phyloP scores from a whole-genome alignment of 1,140 invertebrate species.

The Euschistus heros region DNA sequence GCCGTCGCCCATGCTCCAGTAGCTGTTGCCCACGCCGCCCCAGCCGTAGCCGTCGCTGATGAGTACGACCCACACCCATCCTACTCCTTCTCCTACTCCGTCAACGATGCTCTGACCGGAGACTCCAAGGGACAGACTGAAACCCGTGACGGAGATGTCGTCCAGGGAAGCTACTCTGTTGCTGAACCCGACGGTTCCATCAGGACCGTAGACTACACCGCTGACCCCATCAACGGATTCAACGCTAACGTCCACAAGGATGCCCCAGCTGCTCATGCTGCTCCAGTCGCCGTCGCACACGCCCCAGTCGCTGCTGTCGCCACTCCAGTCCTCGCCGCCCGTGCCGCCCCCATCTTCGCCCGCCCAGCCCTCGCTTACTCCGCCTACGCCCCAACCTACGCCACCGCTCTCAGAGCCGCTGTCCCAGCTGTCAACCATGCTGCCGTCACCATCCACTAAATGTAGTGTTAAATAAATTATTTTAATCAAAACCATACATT shows the following conservation, averaged over 20 bases:
- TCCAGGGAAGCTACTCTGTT: slow-evolving; percentile 27
- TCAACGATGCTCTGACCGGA: slow-evolving; percentile 33
- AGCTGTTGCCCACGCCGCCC: neutral
- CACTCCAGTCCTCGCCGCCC: slow-evolving; percentile 5
- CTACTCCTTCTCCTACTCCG: slow-evolving; percentile 34
- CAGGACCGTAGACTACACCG: slow-evolving; percentile 32
- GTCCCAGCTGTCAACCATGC: slow-evolving; percentile 28
- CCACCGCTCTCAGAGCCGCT: slow-evolving; percentile 1
- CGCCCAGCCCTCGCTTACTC: slow-evolving; percentile 17
- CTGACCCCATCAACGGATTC: slow-evolving; percentile 31
- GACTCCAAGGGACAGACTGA: slow-evolving; percentile 27
- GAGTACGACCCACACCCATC: slow-evolving; percentile 23
- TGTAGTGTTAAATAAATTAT: too few species aligned
- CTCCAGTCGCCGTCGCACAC: neutral
- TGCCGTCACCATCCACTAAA: too few species aligned
- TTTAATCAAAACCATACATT: too few species aligned
- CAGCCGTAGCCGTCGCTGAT: slow-evolving; percentile 1
- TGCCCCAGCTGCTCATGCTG: neutral
- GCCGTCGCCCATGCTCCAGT: neutral
- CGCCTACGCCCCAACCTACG: slow-evolving; percentile 7
- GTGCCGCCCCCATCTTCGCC: neutral
- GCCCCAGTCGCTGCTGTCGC: slow-evolving; percentile 33
- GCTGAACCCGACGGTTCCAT: slow-evolving; percentile 32
- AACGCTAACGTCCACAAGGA: slow-evolving; percentile 33
- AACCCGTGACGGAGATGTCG: slow-evolving; percentile 27